Conservation (phyloP, 2,797 vertebrate genomes). For the Apodemus agrarius region DNA sequence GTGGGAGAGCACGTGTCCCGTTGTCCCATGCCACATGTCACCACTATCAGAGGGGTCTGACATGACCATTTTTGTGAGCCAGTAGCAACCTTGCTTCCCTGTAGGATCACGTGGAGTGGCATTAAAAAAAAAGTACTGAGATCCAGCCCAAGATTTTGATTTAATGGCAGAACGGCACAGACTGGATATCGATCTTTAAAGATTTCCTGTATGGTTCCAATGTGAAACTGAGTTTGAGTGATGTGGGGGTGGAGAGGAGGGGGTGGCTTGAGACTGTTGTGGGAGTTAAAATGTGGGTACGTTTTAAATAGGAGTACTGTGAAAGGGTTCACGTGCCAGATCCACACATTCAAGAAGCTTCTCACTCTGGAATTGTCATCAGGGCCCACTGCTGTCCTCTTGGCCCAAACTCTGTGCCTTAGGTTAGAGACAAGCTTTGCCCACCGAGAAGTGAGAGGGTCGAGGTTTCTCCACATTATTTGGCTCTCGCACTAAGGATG, state of each 20-base stretch:
- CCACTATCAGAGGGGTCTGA: neutral
- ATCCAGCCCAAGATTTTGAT: neutral
- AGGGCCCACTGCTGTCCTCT: neutral
- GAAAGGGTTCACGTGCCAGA: neutral
- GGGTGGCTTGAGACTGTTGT: neutral
- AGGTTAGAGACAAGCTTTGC: neutral
- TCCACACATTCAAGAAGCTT: neutral
- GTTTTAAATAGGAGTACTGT: neutral
- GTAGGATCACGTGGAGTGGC: neutral
- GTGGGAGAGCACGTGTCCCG: neutral
- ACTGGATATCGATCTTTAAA: neutral
- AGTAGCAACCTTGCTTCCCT: neutral
- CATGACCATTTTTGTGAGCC: neutral
- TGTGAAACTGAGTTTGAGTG: neutral
- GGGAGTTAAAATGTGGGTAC: slow-evolving; percentile 34
- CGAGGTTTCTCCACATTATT: neutral
- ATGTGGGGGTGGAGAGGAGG: neutral
- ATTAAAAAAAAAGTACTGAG: neutral
- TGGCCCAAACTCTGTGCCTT: neutral
- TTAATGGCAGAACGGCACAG: neutral
- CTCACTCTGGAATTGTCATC: neutral
- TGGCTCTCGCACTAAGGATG: neutral
- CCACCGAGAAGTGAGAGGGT: neutral
- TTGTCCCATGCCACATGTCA: neutral
- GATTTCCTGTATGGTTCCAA: neutral